Evolutionary conservation across 2,113 vertebrate species (phyloP).

Genomic region (Etia nguti): DNA sequence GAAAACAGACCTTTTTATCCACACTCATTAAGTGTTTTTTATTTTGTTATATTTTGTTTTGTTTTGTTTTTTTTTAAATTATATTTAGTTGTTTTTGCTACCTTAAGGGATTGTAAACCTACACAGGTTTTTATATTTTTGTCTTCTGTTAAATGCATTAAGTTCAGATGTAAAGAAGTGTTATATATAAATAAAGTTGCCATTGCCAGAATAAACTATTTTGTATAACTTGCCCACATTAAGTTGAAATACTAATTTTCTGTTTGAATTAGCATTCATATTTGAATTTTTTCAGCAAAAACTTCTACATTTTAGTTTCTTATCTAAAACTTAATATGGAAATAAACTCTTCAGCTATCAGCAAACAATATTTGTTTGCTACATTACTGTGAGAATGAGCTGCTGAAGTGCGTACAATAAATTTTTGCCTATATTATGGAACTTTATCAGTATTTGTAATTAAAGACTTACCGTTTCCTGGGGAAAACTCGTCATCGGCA

Average conservation of each 20-base stretch:
- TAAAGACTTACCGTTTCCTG: not conserved
- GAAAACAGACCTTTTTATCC: not conserved
- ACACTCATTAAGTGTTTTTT: not conserved
- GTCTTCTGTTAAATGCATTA: not conserved
- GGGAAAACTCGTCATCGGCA: not conserved
- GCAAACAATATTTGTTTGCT: not conserved
- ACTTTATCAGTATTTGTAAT: not conserved
- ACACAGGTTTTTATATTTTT: not conserved
- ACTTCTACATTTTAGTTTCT: not conserved
- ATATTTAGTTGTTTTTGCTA: not conserved
- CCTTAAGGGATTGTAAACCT: not conserved
- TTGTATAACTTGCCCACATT: not conserved
- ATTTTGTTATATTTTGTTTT: not conserved
- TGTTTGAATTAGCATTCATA: not conserved
- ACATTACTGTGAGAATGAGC: not conserved
- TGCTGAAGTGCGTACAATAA: not conserved
- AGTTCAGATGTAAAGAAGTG: not conserved
- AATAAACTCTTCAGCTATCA: not conserved
- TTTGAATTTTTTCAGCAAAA: not conserved
- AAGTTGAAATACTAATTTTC: not conserved
- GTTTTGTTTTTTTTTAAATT: not conserved
- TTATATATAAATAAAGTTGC: not conserved
- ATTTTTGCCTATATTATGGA: not conserved
- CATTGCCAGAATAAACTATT: not conserved
- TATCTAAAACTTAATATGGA: not conserved